Evolutionary conservation across 2,797 vertebrate species (phyloP), one percentile per base, ranked within the genome.

Genomic region (Sitta carolinensis): DNA sequence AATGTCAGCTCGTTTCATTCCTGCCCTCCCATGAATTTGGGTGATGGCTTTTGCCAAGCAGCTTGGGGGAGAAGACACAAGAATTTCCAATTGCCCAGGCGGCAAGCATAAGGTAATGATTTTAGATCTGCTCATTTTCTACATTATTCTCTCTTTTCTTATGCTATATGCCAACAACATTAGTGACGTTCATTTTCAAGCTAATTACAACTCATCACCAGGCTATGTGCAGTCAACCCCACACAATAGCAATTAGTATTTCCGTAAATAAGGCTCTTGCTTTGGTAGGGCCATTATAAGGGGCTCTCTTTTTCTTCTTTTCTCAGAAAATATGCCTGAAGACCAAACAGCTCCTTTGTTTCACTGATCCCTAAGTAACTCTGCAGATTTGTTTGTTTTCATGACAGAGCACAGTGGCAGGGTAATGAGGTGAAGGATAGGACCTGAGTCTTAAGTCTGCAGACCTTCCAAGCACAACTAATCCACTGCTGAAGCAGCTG

Each of bases 401-500:
- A 78, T 16, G 30, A 43, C 13, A 78, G 58, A 81, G 61, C 77
- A 79, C 3, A 95, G 68, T 13, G 40, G 50, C 84, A 86, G 38
- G 50, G 58, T 86, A 93, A 86, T 70, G 57, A 94, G 34, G 32
- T 57, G 80, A 73, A 86, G 57, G 84, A 92, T 13, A 67, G 50
- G 57, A 83, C 54, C 62, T 20, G 75, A 93, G 79, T 51, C 66
- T 90, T 94, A 95, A 83, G 40, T 87, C 51, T 0, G 2, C 43
- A 89, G 90, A 82, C 67, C 40, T 84, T 91, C 73, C 75, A 73
- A 83, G 67, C 79, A 25, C 52, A 93, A 66, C 59, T 93, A 93
- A 93, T 97, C 79, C 79, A 85, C 34, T 73, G 63, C 64, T 57
- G 95, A 89, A 96, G 91, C 87, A 51, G 62, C 87, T 86, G 74